These are phyloP conservation scores for Lycophotia porphyrea DNA, from an alignment of 2,888 invertebrate species.

Conservation along the genomic window DNA sequence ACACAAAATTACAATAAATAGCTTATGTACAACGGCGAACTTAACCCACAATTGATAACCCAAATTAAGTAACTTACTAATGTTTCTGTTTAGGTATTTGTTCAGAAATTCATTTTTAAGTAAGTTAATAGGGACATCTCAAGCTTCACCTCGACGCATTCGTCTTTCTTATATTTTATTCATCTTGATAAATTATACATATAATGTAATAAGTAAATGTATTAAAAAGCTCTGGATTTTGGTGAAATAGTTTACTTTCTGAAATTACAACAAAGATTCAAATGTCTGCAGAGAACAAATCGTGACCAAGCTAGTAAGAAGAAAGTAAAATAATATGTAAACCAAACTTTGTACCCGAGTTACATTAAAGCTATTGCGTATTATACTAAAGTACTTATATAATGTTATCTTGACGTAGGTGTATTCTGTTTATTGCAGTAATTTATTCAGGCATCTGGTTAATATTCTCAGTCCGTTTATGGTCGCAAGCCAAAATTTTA, in stretches of 20 bases:
- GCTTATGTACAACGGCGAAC: no score
- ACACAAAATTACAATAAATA: no score
- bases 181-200: not conserved
- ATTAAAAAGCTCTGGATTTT: not conserved
- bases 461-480: conserved; percentile 1
- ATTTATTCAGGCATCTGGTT: not conserved
- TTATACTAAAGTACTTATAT: not conserved
- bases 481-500: not conserved
- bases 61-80: not conserved
- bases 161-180: not conserved
- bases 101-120: not conserved
- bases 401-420: not conserved
- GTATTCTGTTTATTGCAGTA: not conserved
- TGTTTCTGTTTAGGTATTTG: not conserved
- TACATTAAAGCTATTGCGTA: not conserved
- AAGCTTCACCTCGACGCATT: not conserved
- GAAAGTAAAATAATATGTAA: not conserved
- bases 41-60: no score
- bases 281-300: not conserved
- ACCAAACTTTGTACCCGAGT: not conserved
- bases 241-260: not conserved
- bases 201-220: no score
- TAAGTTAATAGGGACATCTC: not conserved
- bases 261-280: not conserved
- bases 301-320: not conserved